Evolutionary conservation across 2,888 invertebrate genomes (phyloP), one percentile per base, ranked within the genome.

Genomic region (Lasioglossum zephyrum): DNA sequence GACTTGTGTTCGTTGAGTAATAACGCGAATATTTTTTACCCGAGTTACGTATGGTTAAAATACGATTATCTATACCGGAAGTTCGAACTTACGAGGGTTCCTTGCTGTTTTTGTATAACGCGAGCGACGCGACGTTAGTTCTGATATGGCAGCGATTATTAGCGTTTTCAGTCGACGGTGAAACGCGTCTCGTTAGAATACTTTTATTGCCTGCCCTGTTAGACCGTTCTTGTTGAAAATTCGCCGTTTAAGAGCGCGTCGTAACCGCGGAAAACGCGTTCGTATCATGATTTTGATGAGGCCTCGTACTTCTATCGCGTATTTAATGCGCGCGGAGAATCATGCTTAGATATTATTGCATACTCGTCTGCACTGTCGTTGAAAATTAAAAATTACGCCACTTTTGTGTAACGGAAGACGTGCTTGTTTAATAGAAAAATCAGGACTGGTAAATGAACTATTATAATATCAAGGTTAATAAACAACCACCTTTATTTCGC

Each of bases 101-200:
- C 3, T 66, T 66, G 36, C 36, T 31, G 9, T 31, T 66, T 36
- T 8, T 36, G 9, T 9, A 9, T 22, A 53, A 53, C 22, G 47
- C 4, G 16, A 4, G 4, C 16, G 47, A 4, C 47, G 16, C 60
- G 26, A 5, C 18, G 31, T 66, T 66, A 66, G 16, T 66, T 36
- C 66, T 36, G 16, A 36, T 36, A 36, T 36, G 6, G 49, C 66
- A 13, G 36, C 63, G 2, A 16, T 6, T 66, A 66, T 66, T 18
- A 16, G 9, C 60, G 26, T 26, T 26, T 11, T n/a, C 4, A 60
- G 13, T n/a, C 1, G 60, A 60, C 26, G 26, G 4, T 26, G 4
- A 87, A 83, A 77, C 83, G 81, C 73, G 31, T 49, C 70, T 79
- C 81, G 81, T 89, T 84, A 57, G 66, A 76, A 77, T 69, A 81